A percentile compares a stretch with the other conserved stretches of the same genome.
Conservation (phyloP, 1,140 invertebrate species). For the Drosophila hydei region DNA sequence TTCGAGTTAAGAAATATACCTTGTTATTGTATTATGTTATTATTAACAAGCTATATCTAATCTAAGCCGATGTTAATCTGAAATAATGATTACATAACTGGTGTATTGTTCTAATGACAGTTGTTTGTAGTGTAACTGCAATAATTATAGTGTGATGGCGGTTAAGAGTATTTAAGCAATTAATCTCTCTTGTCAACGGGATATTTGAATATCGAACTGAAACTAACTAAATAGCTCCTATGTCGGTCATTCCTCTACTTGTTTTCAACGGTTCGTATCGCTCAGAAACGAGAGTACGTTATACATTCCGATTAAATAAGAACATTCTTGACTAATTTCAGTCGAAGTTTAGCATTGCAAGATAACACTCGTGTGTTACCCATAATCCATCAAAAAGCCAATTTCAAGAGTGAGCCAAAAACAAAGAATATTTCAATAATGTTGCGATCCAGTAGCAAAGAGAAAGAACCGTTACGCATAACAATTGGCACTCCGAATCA, state of each 20-base stretch:
- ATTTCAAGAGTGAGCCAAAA: not conserved
- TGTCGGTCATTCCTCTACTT: not conserved
- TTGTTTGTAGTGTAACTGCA: not conserved
- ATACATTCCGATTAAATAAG: conserved; percentile 7
- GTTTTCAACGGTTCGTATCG: not conserved
- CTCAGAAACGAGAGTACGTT: not conserved
- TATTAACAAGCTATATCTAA: conserved; percentile 34
- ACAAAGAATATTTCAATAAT: conserved; percentile 1
- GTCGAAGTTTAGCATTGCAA: conserved; percentile 47
- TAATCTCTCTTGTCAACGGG: not conserved
- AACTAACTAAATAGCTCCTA: too few relatives aligned
- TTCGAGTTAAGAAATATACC: not conserved
- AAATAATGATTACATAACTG: not conserved
- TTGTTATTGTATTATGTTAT: conserved; percentile 8
- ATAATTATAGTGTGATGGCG: not conserved
- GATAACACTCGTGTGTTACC: conserved; percentile 33
- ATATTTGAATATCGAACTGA: too few relatives aligned
- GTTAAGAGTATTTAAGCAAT: too few relatives aligned
- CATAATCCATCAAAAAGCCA: conserved; percentile 19
- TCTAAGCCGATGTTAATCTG: conserved; percentile 34
- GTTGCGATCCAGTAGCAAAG: conserved; percentile 2
- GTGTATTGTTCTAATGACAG: not conserved
- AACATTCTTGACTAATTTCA: conserved; percentile 39
- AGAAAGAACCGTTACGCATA: conserved; percentile 40
- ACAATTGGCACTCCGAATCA: conserved; percentile 29